Evolutionary conservation across 2,888 invertebrate species (phyloP).

Genomic region (Euzetes globulus): DNA sequence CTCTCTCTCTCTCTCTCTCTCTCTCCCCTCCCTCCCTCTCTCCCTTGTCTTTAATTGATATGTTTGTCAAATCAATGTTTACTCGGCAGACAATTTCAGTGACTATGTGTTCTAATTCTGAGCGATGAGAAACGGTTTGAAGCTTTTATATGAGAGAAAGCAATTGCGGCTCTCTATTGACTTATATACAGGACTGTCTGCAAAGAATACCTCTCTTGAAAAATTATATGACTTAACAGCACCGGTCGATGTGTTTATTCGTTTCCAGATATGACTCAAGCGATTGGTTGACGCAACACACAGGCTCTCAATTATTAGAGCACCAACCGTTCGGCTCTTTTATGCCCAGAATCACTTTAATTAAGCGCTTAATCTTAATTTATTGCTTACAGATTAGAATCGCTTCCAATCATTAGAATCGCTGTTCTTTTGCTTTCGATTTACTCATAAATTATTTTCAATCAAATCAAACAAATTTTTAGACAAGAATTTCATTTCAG

Average conservation of each 20-base stretch:
- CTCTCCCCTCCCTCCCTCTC: not conserved
- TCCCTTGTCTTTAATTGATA: not conserved
- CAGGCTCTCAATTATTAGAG: not conserved
- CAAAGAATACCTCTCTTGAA: not conserved
- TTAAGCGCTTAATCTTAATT: slow-evolving; percentile 21
- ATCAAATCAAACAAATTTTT: not conserved
- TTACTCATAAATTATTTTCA: not conserved
- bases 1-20: not conserved
- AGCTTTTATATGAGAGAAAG: not conserved
- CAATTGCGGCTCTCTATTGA: not conserved
- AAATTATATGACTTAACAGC: slow-evolving; percentile 27
- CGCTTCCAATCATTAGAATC: not conserved
- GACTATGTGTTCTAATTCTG: not conserved
- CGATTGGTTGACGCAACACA: not conserved
- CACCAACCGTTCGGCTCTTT: not conserved
- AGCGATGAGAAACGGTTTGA: not conserved
- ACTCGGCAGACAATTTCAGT: too few species aligned
- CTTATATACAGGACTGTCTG: not conserved
- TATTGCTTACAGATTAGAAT: not conserved
- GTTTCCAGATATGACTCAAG: slow-evolving; percentile 10
- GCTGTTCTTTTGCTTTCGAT: not conserved
- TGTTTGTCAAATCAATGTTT: not conserved
- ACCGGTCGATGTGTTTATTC: slow-evolving; percentile 4
- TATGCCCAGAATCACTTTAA: not conserved
- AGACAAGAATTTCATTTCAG: not conserved